These are phyloP conservation scores for Drosophila ercepeae DNA, from an alignment of 1,140 invertebrate species.

Conservation along the genomic window DNA sequence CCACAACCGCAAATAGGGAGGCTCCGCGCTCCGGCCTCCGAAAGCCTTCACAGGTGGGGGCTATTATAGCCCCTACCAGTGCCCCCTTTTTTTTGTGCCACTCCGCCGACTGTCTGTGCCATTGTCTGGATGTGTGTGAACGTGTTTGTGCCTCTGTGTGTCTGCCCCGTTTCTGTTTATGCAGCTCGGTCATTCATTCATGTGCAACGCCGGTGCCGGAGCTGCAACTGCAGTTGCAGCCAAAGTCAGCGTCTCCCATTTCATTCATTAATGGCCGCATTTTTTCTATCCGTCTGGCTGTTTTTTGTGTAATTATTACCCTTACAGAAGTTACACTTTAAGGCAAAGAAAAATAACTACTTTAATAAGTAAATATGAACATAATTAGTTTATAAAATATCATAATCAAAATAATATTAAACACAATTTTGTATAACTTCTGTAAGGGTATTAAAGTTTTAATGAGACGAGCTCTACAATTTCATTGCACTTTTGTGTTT, in stretches of 20 bases:
- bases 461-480: slow-evolving; percentile 37
- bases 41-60: slow-evolving; percentile 20
- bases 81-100: not conserved
- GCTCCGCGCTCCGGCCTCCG: slow-evolving; percentile 2
- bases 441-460: slow-evolving; percentile 11
- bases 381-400: no score
- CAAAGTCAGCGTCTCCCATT: slow-evolving; percentile 51
- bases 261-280: slow-evolving; percentile 76
- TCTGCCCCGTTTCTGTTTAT: slow-evolving; percentile 56
- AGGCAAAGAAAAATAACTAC: not conserved
- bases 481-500: slow-evolving; percentile 54
- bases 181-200: slow-evolving; percentile 71
- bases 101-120: slow-evolving; percentile 8
- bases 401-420: no score
- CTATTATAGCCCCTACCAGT: slow-evolving; percentile 21
- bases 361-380: no score
- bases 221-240: slow-evolving; percentile 37
- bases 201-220: slow-evolving; percentile 38
- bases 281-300: slow-evolving; percentile 51
- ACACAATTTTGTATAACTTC: slow-evolving; percentile 2
- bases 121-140: not conserved
- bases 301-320: slow-evolving; percentile 31
- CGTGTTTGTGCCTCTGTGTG: slow-evolving; percentile 38
- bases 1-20: slow-evolving; percentile 3
- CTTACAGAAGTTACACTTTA: slow-evolving; percentile 24